Percentiles rank a stretch among this genome's conserved stretches.
phyloP scores from a whole-genome alignment of 2,113 vertebrate genomes.

The Himantopus leucocephalus region DNA sequence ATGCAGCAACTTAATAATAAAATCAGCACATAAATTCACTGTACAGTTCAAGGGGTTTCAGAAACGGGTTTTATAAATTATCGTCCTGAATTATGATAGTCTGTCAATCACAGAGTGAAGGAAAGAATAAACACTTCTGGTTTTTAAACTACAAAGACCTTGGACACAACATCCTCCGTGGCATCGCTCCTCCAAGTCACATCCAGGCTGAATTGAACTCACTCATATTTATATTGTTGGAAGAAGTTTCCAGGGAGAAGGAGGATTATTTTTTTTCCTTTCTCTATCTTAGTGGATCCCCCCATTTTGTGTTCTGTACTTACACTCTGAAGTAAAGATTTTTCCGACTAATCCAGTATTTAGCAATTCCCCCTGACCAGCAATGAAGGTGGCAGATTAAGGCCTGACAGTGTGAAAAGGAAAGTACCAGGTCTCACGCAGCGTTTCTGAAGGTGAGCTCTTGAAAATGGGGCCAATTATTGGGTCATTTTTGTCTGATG shows the following conservation, averaged over 20 bases:
- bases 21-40: neutral
- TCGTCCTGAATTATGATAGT: neutral
- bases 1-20: neutral
- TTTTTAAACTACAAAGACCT: neutral
- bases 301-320: neutral
- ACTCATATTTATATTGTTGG: neutral
- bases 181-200: neutral
- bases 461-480: neutral
- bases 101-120: neutral
- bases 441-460: neutral
- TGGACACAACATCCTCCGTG: neutral
- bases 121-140: neutral
- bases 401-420: neutral
- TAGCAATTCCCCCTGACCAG: neutral
- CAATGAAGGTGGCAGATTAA: neutral
- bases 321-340: neutral
- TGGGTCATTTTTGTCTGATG: slow-evolving; percentile 2
- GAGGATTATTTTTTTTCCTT: neutral
- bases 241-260: neutral
- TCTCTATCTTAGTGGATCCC: neutral
- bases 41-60: neutral
- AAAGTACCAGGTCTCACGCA: neutral
- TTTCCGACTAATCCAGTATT: neutral
- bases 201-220: neutral
- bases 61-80: neutral